These are phyloP conservation scores for Tachina fera DNA, from an alignment of 2,888 invertebrate genomes.

Conservation along the genomic window DNA sequence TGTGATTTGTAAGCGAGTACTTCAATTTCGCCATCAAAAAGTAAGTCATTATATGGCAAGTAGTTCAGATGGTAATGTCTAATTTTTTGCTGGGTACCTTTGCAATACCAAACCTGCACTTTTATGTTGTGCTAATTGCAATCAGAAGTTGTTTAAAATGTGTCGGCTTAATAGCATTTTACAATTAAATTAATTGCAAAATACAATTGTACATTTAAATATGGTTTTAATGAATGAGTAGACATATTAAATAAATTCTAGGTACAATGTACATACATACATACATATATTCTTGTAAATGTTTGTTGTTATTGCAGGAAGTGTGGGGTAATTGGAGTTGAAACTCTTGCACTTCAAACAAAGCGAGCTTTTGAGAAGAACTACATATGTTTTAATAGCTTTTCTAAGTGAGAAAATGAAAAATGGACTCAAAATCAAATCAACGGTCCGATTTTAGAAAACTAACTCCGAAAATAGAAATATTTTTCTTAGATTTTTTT, in stretches of 20 bases:
- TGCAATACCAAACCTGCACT: neutral
- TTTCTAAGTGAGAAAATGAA: no score
- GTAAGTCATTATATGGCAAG: no score
- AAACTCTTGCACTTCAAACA: neutral
- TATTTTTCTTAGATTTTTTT: no score
- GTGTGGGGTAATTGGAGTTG: conserved; percentile 8
- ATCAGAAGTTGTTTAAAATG: conserved; percentile 54
- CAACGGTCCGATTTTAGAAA: no score
- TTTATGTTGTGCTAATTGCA: conserved; percentile 39
- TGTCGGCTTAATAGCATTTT: conserved; percentile 68
- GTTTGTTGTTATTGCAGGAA: neutral
- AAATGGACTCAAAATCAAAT: no score
- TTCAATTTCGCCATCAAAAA: no score
- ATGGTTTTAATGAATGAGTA: conserved; percentile 29
- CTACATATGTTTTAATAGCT: neutral
- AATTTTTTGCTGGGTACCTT: no score
- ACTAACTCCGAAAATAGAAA: no score
- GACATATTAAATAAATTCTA: neutral
- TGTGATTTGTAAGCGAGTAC: no score
- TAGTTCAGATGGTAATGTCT: no score
- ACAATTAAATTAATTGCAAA: conserved; percentile 77
- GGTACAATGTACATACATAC: no score
- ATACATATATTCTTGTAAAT: neutral
- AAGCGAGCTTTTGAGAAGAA: neutral
- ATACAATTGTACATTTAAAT: conserved; percentile 71